These are phyloP conservation scores for Lasioglossum leucozonium DNA, from an alignment of 2,888 invertebrate genomes.

Conservation along the genomic window DNA sequence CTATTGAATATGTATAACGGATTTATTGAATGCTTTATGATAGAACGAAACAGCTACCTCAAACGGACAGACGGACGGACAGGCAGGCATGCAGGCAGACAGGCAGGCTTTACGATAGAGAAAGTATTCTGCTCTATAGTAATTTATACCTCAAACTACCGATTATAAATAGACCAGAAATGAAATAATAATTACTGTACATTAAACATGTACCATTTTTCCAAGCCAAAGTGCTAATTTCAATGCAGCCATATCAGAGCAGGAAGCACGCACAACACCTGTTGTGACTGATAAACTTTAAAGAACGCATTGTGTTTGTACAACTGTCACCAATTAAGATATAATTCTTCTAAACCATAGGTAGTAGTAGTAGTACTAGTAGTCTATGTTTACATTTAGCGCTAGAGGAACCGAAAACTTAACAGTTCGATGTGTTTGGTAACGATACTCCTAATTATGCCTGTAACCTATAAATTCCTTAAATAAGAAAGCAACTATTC, in stretches of 20 bases:
- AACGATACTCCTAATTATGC: conserved; percentile 38
- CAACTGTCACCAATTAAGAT: conserved; percentile 20
- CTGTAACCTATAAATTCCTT: conserved; percentile 37
- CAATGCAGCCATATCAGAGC: conserved; percentile 55
- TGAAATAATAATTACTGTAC: conserved; percentile 48
- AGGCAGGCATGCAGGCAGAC: conserved; percentile 72
- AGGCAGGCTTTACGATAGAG: conserved; percentile 68
- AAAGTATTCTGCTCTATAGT: conserved; percentile 48
- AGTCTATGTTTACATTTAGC: conserved; percentile 13
- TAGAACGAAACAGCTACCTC: conserved; percentile 67
- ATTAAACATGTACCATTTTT: conserved; percentile 47
- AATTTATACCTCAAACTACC: conserved; percentile 35
- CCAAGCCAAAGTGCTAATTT: conserved; percentile 48
- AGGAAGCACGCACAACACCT: conserved; percentile 50
- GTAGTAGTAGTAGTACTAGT: conserved; percentile 7
- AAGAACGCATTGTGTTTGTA: conserved; percentile 22
- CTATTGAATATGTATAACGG: not conserved
- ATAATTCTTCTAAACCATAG: conserved; percentile 3
- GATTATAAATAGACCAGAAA: conserved; percentile 41
- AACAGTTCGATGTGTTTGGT: conserved; percentile 10
- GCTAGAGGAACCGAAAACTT: conserved; percentile 18
- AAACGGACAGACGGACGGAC: conserved; percentile 76
- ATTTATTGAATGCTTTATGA: conserved; percentile 5
- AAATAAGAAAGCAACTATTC: conserved; percentile 19
- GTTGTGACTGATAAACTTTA: conserved; percentile 24